Evolutionary conservation across 2,113 vertebrate species (phyloP).

Genomic region (Oncorhynchus nerka): DNA sequence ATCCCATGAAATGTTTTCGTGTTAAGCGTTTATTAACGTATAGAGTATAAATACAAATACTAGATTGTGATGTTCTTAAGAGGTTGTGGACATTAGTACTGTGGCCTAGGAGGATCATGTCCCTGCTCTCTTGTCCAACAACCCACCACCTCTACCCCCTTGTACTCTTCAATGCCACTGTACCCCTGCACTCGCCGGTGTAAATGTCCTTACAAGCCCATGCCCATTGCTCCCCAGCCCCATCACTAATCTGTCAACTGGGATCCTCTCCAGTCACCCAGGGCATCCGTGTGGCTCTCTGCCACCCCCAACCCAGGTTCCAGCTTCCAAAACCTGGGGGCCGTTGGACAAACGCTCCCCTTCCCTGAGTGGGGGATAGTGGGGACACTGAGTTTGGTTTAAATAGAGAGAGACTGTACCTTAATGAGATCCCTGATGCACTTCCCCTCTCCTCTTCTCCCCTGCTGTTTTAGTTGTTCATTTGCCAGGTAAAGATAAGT

Average conservation of each 20-base stretch:
- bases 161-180: background rate
- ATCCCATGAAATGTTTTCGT: background rate
- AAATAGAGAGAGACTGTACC: slow-evolving; percentile 35
- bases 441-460: slow-evolving; percentile 29
- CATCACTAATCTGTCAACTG: slow-evolving; percentile 20
- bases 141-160: slow-evolving; percentile 2
- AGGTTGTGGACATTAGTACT: background rate
- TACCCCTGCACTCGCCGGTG: background rate
- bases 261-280: slow-evolving; percentile 3
- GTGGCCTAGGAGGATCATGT: background rate
- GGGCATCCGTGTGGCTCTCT: slow-evolving; percentile 10
- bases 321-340: background rate
- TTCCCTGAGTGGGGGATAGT: slow-evolving; percentile 31
- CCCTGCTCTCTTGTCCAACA: background rate
- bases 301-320: slow-evolving; percentile 18
- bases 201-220: background rate
- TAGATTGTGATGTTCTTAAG: background rate
- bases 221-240: slow-evolving; percentile 22
- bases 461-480: slow-evolving; percentile 55
- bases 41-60: background rate
- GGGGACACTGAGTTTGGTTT: slow-evolving; percentile 36
- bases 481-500: slow-evolving; percentile 62
- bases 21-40: background rate
- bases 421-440: slow-evolving; percentile 55
- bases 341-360: slow-evolving; percentile 38